A percentile compares a stretch with the other conserved stretches of the same genome.
phyloP scores from a whole-genome alignment of 2,888 invertebrate genomes.

The Ametastegia equiseti region DNA sequence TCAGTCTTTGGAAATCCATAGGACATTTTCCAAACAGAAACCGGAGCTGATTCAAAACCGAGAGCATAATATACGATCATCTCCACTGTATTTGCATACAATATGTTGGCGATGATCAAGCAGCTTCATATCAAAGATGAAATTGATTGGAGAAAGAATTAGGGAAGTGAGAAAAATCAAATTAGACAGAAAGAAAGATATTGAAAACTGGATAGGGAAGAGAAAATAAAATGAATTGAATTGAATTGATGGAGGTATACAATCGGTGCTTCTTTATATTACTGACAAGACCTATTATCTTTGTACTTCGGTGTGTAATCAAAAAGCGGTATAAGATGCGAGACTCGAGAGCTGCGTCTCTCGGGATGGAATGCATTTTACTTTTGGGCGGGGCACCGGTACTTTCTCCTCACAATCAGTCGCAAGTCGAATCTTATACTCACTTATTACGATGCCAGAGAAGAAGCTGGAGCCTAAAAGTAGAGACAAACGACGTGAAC shows the following conservation, averaged over 20 bases:
- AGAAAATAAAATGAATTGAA: background rate
- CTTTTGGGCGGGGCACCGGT: constrained; percentile 60
- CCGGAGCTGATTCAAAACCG: no score
- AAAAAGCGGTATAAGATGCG: background rate
- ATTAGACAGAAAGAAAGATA: no score
- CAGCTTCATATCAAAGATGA: no score
- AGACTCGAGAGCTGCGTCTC: constrained; percentile 6
- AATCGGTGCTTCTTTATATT: background rate
- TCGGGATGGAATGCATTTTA: constrained; percentile 62
- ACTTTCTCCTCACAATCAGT: constrained; percentile 48
- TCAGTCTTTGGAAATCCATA: no score
- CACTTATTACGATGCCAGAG: background rate
- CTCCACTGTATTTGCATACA: no score
- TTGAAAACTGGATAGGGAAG: no score
- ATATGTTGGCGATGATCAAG: no score
- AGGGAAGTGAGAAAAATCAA: no score
- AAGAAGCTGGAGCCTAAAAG: background rate
- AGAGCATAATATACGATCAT: no score
- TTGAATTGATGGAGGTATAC: no score
- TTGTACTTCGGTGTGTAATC: background rate
- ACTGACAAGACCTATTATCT: constrained; percentile 21
- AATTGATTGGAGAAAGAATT: no score
- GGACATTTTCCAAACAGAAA: no score
- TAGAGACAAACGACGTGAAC: background rate
- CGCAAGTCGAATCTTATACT: constrained; percentile 9